A percentile compares a stretch with the other conserved stretches of the same genome.
phyloP scores from a whole-genome alignment of 2,888 invertebrate genomes.

The Myopa testacea region DNA sequence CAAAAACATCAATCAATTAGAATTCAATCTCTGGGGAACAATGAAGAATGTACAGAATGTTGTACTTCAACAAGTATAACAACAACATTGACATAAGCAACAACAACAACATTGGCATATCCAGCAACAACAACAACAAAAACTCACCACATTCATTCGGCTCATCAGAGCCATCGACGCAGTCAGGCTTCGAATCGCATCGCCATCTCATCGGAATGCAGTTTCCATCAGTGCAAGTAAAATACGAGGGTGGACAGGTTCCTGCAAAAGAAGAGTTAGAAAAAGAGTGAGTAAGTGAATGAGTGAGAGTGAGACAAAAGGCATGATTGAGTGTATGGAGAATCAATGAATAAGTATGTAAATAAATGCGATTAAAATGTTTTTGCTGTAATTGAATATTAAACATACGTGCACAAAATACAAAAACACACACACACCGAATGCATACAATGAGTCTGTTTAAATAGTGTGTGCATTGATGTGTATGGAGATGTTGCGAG shows the following conservation, averaged over 20 bases:
- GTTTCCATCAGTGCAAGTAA: constrained; percentile 69
- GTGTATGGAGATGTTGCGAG: background rate
- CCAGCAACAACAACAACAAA: background rate
- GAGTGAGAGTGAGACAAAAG: background rate
- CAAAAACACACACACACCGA: too few relatives aligned
- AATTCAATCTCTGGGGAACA: too few relatives aligned
- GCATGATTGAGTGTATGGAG: background rate
- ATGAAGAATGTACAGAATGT: too few relatives aligned
- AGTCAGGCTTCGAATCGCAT: constrained; percentile 73
- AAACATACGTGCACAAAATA: background rate
- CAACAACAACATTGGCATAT: background rate
- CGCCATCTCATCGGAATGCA: constrained; percentile 74
- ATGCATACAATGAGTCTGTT: background rate
- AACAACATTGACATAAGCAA: too few relatives aligned
- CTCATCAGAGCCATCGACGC: constrained; percentile 74
- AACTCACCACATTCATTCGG: constrained; percentile 71
- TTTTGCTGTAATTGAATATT: constrained; percentile 2
- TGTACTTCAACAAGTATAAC: too few relatives aligned
- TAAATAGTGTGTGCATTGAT: background rate
- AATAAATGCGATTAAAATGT: constrained; percentile 16
- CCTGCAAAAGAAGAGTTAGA: constrained; percentile 53
- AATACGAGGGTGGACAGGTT: constrained; percentile 62
- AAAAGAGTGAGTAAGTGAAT: constrained; percentile 1
- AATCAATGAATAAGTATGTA: background rate
- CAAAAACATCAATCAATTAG: too few relatives aligned